A percentile compares a stretch with the other conserved stretches of the same genome.
Conservation (phyloP, 2,797 vertebrate species). For the Gymnoscopelus microlampas region DNA sequence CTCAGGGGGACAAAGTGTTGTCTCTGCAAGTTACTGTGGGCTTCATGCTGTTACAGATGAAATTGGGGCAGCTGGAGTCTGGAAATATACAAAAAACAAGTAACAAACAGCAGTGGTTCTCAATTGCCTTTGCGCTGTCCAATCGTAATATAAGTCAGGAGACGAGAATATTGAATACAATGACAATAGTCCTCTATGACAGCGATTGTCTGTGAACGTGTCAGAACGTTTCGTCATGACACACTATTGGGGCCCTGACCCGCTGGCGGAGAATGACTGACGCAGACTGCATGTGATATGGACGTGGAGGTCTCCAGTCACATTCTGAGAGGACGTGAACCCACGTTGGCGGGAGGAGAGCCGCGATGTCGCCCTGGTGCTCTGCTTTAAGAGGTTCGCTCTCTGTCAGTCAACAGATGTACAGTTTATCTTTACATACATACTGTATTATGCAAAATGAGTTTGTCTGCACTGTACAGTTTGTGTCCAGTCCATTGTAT, state of each 20-base stretch:
- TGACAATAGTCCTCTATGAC: too few relatives aligned
- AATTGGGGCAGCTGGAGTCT: neutral
- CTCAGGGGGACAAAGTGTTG: neutral
- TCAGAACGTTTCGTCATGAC: too few relatives aligned
- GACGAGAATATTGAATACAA: too few relatives aligned
- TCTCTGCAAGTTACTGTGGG: constrained; percentile 5
- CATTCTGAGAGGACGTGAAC: constrained; percentile 54
- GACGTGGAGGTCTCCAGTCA: too few relatives aligned
- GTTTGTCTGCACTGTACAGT: constrained; percentile 93
- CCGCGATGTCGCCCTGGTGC: constrained; percentile 39
- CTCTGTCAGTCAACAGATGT: constrained; percentile 77
- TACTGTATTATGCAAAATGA: constrained; percentile 88
- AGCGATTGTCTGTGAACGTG: too few relatives aligned
- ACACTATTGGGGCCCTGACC: too few relatives aligned
- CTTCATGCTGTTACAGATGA: neutral
- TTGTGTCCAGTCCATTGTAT: constrained; percentile 91
- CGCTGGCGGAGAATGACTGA: too few relatives aligned
- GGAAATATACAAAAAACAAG: constrained; percentile 30
- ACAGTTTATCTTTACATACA: constrained; percentile 87
- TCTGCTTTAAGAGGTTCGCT: constrained; percentile 45
- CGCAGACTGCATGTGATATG: too few relatives aligned
- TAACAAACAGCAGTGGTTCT: constrained; percentile 24
- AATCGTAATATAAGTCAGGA: too few relatives aligned
- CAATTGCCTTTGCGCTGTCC: too few relatives aligned
- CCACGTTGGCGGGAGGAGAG: constrained; percentile 31